Evolutionary conservation across 2,888 invertebrate species (phyloP).

Genomic region (Homarus gammarus): DNA sequence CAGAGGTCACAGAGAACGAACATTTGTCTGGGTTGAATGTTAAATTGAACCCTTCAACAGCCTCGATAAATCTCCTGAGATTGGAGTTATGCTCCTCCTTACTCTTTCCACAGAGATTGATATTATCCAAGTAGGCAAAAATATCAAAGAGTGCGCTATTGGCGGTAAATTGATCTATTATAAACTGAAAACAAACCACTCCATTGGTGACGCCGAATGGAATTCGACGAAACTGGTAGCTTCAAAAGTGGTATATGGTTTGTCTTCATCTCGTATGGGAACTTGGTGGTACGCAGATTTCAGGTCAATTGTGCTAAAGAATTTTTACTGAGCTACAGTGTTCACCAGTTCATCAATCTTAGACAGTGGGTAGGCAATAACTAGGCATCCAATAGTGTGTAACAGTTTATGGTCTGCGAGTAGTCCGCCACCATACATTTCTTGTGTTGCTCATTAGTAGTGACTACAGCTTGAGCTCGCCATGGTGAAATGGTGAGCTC

Average conservation of each 20-base stretch:
- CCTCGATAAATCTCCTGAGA: not conserved
- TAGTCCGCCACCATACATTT: not conserved
- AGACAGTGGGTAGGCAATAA: not conserved
- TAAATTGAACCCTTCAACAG: not conserved
- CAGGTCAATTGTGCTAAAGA: slow-evolving; percentile 7
- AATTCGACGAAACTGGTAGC: slow-evolving; percentile 21
- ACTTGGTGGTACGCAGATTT: slow-evolving; percentile 22
- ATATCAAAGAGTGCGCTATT: no score
- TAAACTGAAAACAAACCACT: slow-evolving; percentile 37
- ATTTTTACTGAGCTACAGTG: slow-evolving; percentile 2
- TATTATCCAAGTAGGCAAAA: no score
- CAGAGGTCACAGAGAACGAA: not conserved
- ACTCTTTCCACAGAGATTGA: no score
- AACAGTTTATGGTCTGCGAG: not conserved
- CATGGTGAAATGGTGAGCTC: not conserved
- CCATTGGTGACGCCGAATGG: slow-evolving; percentile 6
- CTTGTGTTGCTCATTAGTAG: no score
- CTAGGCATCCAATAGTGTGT: not conserved
- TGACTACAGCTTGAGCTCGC: not conserved
- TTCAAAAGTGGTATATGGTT: slow-evolving; percentile 23
- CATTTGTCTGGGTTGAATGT: slow-evolving; percentile 20
- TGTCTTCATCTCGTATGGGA: slow-evolving; percentile 12
- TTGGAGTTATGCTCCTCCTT: not conserved
- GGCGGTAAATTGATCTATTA: not conserved
- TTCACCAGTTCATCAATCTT: slow-evolving; percentile 37